Evolutionary conservation across 2,113 vertebrate genomes (phyloP).

Genomic region (Podocnemis expansa): DNA sequence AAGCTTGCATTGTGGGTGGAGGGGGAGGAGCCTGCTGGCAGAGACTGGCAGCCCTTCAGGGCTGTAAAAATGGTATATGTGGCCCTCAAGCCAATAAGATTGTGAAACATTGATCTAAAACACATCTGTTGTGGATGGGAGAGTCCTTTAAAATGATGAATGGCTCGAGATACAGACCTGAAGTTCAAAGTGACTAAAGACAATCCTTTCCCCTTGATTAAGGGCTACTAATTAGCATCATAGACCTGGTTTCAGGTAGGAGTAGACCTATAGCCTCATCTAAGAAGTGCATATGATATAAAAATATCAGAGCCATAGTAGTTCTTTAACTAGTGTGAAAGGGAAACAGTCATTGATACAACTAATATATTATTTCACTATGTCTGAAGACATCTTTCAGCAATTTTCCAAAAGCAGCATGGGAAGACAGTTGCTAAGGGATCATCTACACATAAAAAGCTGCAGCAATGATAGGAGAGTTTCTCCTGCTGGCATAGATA

Average conservation of each 20-base stretch:
- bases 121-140: background rate
- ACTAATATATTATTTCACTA: accelerated
- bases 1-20: too few species aligned
- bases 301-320: background rate
- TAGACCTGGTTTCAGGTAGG: background rate
- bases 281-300: background rate
- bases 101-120: background rate
- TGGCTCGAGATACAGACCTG: background rate
- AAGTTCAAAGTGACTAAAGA: background rate
- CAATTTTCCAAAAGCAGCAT: background rate
- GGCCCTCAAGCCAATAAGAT: too few species aligned
- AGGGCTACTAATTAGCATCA: background rate
- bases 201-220: background rate
- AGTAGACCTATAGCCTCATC: background rate
- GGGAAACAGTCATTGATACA: background rate
- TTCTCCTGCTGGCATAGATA: too few species aligned
- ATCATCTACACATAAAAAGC: background rate
- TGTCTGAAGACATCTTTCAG: background rate
- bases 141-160: background rate
- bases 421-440: background rate
- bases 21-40: too few species aligned
- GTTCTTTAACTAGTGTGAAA: too few species aligned
- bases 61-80: too few species aligned
- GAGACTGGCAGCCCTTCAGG: too few species aligned
- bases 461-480: background rate